These are phyloP conservation scores for Acanthiza pusilla DNA, from an alignment of 2,797 vertebrate genomes.

Conservation along the genomic window DNA sequence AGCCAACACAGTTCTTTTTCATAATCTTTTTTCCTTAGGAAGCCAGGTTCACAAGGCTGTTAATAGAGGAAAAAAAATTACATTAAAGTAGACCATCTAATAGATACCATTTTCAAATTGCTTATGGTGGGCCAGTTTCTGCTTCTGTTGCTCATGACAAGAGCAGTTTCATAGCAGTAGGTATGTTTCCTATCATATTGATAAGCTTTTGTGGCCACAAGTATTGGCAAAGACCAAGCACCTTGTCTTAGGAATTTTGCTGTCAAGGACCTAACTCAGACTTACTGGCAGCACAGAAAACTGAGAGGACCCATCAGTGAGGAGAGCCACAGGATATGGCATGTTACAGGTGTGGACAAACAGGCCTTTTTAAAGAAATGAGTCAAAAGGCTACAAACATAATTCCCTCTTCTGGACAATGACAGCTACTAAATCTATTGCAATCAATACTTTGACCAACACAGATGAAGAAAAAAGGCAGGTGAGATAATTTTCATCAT, in stretches of 20 bases:
- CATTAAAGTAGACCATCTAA: neutral
- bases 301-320: neutral
- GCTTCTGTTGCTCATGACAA: neutral
- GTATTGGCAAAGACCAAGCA: neutral
- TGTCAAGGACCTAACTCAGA: neutral
- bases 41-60: neutral
- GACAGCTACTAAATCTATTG: neutral
- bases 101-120: neutral
- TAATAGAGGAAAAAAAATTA: neutral
- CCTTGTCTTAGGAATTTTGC: neutral
- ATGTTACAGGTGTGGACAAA: neutral
- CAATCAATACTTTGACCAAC: neutral
- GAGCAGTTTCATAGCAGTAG: neutral
- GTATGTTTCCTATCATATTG: neutral
- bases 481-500: neutral
- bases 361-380: neutral
- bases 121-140: neutral
- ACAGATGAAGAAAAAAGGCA: neutral
- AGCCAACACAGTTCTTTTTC: neutral
- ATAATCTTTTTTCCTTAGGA: neutral
- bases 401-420: neutral
- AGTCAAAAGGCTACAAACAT: neutral
- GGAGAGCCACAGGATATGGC: neutral
- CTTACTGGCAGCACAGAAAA: neutral
- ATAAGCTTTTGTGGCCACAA: neutral